Evolutionary conservation across 2,888 invertebrate genomes (phyloP), one percentile per base, ranked within the genome.

Genomic region (Serrognathus titanus): DNA sequence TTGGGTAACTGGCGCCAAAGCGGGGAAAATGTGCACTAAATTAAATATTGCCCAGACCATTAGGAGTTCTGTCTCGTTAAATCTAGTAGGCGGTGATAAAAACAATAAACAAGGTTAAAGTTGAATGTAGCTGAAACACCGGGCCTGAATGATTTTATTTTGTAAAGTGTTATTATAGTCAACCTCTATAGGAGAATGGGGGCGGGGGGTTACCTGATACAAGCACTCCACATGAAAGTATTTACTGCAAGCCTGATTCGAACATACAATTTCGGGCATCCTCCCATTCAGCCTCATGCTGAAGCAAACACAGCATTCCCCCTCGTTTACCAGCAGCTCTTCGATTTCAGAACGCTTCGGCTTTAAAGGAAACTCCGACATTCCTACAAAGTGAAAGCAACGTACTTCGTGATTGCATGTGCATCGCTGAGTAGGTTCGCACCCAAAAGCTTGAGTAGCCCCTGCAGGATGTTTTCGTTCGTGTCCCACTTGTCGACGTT

Each of bases 291-390:
- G 65, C 16, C 73, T 64, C 10, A 69, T 62, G 1, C 71, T 70
- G 56, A 76, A 77, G 62, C 79, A 80, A 58, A 80, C 78, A 46
- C 72, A 70, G 58, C 80, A 80, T 61, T 78, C 77, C 3, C 71
- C 71, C 31, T 58, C 59, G 49, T 69, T 53, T 6, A 61, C 57
- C 36, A 60, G 31, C 16, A 72, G 41, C 11, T 68, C 66, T 10
- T 63, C 63, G n/a, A 55, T 58, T 8, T 63, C 48, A 2, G 52
- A 48, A 7, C 6, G 24, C 24, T 9, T 16, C 9, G 63, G 63
- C 53, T 67, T 68, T 53, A 57, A 53, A 8, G 75, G 74, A 58
- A 77, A 73, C 36, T 59, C 59, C 35, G 71, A 65, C 36, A 76
- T 53, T 55, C 72, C 73, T 70, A 66, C 53, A 63, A 48, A 57